Conservation (phyloP, 2,113 vertebrate species). For the Peromyscus californicus region DNA sequence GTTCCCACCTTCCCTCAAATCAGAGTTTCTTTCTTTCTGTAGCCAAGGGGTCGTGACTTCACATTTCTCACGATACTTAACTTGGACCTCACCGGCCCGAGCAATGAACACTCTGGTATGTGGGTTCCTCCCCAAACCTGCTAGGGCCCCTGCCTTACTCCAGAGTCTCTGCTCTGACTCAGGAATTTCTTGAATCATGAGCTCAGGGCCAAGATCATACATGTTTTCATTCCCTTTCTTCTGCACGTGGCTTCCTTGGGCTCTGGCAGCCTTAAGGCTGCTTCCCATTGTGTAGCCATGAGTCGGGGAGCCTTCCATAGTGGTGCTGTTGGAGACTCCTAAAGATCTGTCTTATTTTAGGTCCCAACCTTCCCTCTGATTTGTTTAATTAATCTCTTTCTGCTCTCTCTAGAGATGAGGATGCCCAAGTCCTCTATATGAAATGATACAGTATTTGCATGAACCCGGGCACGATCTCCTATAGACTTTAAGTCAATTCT, state of each 20-base stretch:
- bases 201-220: not conserved
- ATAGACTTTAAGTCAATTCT: not conserved
- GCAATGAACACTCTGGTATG: not conserved
- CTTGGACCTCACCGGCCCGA: not conserved
- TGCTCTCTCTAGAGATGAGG: not conserved
- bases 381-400: not conserved
- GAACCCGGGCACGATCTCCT: not conserved
- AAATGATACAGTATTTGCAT: not conserved
- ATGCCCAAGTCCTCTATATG: not conserved
- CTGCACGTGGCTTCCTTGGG: not conserved
- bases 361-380: not conserved
- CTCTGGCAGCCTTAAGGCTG: not conserved
- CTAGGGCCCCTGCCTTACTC: not conserved
- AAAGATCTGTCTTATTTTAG: not conserved
- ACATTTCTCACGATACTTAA: not conserved
- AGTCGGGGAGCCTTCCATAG: not conserved
- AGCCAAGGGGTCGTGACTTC: not conserved
- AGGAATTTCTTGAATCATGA: slow-evolving; percentile 8
- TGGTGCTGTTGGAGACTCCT: not conserved
- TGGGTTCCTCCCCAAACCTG: not conserved
- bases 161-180: not conserved
- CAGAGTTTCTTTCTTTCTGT: slow-evolving; percentile 11
- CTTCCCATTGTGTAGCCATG: not conserved
- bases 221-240: not conserved
- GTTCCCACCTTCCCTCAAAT: not conserved